phyloP scores from a whole-genome alignment of 2,888 invertebrate genomes.

The Ametastegia equiseti region DNA sequence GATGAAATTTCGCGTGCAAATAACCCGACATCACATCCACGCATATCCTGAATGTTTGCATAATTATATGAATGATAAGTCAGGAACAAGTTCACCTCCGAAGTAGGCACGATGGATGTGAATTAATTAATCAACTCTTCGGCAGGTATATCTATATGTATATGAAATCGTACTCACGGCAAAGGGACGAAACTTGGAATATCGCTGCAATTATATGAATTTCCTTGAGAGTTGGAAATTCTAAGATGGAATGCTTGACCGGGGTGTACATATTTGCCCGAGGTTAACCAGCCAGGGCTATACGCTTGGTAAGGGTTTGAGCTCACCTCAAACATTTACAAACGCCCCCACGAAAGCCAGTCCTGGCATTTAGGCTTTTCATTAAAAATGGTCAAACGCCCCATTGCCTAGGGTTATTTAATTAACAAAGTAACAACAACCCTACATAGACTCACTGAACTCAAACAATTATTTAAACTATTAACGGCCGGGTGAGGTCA shows the following conservation, averaged over 20 bases:
- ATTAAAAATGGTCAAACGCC: background rate
- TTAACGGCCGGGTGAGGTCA: no score
- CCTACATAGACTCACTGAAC: no score
- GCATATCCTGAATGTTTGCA: no score
- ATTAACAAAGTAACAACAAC: no score
- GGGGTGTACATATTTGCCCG: background rate
- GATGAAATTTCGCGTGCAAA: no score
- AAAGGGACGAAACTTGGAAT: background rate
- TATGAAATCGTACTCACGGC: background rate
- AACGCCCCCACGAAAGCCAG: background rate
- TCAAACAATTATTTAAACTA: no score
- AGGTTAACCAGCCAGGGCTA: background rate
- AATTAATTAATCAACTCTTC: background rate
- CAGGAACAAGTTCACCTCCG: no score
- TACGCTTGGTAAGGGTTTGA: background rate
- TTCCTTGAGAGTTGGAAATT: background rate
- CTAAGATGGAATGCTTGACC: conserved; percentile 3
- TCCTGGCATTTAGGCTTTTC: background rate
- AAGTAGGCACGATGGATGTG: background rate
- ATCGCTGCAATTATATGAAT: background rate
- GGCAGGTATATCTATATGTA: no score
- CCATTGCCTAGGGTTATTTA: background rate
- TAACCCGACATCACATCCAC: no score
- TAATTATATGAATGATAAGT: no score
- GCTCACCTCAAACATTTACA: background rate